Base-by-base conservation (phyloP, 2,888 invertebrate genomes). In the Pristionchus maxplancki region DNA sequence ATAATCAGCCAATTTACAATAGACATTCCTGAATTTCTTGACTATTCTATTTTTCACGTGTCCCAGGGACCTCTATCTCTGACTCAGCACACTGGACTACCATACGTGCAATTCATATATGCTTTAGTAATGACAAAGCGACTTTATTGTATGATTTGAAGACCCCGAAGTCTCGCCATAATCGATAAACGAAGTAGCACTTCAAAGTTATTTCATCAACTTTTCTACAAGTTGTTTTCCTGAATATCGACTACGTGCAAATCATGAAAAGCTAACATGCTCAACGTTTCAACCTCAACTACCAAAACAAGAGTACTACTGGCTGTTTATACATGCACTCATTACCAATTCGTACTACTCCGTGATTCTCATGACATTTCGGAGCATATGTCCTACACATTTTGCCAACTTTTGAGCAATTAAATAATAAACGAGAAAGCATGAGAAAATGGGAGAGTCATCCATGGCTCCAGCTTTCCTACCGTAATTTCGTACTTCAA, bases 151-250 rank as follows among this genome's bases (percentile, higher is more conserved):
- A 37, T 71, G 20, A 64, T 17, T 37, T 6, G 37, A 71, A 13
- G 17, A 11, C 20, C 31, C 24, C 3, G 8, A 28, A 28, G n/a
- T 15, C 34, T 71, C 8, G 71, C 71, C 71, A 71, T 34, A 67
- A 71, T 71, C 24, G 71, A 71, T 64, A 64, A 64, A 64, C 64
- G 31, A 64, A 64, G 64, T 64, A 64, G 31, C 64, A 31, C 64
- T 34, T 64, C 64, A 28, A 6, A 3, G 17, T 24, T 53, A 3
- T 20, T 48, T 48, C 13, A 20, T 9, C 5, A 8, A 20, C 4
- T 20, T 50, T 3, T 50, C 50, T 1, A 17, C 50, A 50, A 8
- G 17, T 20, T 50, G 15, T 8, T 50, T 50, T 8, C 0, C 50
- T n/a, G n/a, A n/a, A n/a, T n/a, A n/a, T n/a, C n/a, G n/a, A n/a